A percentile compares a stretch with the other conserved stretches of the same genome.
phyloP scores from a whole-genome alignment of 2,888 invertebrate species.

The Polylopha cassiicola region DNA sequence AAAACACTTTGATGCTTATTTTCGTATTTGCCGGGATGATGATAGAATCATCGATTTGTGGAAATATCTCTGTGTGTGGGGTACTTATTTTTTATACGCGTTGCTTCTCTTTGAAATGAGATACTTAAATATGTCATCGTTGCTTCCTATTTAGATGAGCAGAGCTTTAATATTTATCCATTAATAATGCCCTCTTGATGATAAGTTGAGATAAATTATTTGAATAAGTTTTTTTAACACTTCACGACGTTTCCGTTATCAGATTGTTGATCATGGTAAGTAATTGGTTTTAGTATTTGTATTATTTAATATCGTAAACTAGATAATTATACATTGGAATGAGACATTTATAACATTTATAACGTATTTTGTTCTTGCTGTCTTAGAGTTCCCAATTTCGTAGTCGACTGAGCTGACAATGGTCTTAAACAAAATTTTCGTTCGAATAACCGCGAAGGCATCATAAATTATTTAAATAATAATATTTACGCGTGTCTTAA shows the following conservation, averaged over 20 bases:
- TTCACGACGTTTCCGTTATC: constrained; percentile 41
- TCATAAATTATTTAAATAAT: too few relatives aligned
- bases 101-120: constrained; percentile 60
- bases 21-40: constrained; percentile 67
- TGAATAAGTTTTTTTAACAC: constrained; percentile 39
- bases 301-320: too few relatives aligned
- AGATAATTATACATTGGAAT: too few relatives aligned
- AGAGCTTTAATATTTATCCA: constrained; percentile 54
- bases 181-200: constrained; percentile 41
- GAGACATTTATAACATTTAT: too few relatives aligned
- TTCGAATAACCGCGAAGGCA: too few relatives aligned
- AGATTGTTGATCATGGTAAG: constrained; percentile 38
- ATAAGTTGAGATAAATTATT: constrained; percentile 45
- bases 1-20: constrained; percentile 76
- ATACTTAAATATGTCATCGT: constrained; percentile 71
- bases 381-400: too few relatives aligned
- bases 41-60: constrained; percentile 73
- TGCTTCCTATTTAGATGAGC: constrained; percentile 63
- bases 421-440: too few relatives aligned
- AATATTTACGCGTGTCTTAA: too few relatives aligned
- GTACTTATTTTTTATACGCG: constrained; percentile 50
- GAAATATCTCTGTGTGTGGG: constrained; percentile 66
- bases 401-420: too few relatives aligned
- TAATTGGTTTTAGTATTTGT: constrained; percentile 17
- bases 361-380: too few relatives aligned